Base-by-base conservation (phyloP, 2,888 invertebrate genomes). In the Chrysodeixis includens region DNA sequence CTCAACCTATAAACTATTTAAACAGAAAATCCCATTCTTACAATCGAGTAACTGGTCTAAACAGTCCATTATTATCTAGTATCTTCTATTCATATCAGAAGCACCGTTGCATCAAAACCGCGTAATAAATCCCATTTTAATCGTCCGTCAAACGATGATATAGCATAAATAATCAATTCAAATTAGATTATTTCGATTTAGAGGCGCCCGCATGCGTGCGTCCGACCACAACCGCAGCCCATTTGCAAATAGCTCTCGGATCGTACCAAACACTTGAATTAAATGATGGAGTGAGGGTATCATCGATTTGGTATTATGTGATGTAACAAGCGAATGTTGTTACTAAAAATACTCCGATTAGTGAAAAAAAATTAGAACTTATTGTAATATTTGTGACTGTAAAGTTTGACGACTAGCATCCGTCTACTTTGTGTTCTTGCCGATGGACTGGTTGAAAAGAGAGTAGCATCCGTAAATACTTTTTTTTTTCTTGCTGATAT, bases 221-320 rank as follows among this genome's bases (percentile, higher is more conserved):
- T 54, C 62, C 56, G 14, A 72, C 81, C 81, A 54, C 83, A 83
- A 84, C 86, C 86, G 62, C 86, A 82, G 32, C 66, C 80, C 76
- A 83, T 83, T 83, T 80, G 78, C 81, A 74, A 73, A 82, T 78
- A 79, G 70, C 76, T 72, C 65, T 35, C 64, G 69, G 62, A 74
- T 69, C 62, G 71, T 66, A 16, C 61, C 72, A 78, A 78, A 83
- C 76, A 71, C 71, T 80, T 76, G 65, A 77, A 79, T 81, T 75
- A 68, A 83, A 83, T 78, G 69, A 74, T 66, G 71, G 67, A 61
- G 63, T 55, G 35, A 46, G 53, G 63, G 62, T 60, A 69, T 69
- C 63, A 69, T 69, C 49, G 61, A 77, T 69, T 65, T 64, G 52
- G 54, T 40, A 58, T 52, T 61, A 57, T 49, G 55, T 5, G n/a